Evolutionary conservation across 2,113 vertebrate genomes (phyloP).

Genomic region (Grantiella picta): DNA sequence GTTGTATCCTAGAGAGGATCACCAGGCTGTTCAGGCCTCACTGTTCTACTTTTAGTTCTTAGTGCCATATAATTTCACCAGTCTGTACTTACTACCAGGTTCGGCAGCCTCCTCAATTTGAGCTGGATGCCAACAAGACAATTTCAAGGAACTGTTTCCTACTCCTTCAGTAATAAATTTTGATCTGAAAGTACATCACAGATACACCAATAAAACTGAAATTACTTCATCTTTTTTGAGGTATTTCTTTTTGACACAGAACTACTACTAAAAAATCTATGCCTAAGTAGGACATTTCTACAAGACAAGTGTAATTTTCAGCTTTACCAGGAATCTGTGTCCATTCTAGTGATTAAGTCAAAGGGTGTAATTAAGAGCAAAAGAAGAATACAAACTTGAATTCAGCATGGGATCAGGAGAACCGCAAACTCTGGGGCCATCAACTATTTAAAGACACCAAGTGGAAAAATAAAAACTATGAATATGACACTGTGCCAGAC

Average conservation of each 20-base stretch:
- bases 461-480: not conserved
- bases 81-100: not conserved
- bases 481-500: not conserved
- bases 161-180: not conserved
- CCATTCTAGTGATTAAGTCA: not conserved
- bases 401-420: not conserved
- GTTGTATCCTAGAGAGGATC: not conserved
- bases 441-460: not conserved
- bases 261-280: not conserved
- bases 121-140: not conserved
- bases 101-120: not conserved
- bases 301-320: not conserved
- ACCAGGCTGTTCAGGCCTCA: not conserved
- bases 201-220: not conserved
- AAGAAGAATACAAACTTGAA: not conserved
- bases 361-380: not conserved
- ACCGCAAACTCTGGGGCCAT: not conserved
- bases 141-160: not conserved
- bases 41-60: not conserved
- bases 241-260: not conserved
- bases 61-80: not conserved
- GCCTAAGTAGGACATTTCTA: not conserved
- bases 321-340: not conserved
- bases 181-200: not conserved
- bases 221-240: not conserved